A percentile compares a stretch with the other conserved stretches of the same genome.
phyloP scores from a whole-genome alignment of 2,797 vertebrate genomes.

The Pogoniulus pusillus region DNA sequence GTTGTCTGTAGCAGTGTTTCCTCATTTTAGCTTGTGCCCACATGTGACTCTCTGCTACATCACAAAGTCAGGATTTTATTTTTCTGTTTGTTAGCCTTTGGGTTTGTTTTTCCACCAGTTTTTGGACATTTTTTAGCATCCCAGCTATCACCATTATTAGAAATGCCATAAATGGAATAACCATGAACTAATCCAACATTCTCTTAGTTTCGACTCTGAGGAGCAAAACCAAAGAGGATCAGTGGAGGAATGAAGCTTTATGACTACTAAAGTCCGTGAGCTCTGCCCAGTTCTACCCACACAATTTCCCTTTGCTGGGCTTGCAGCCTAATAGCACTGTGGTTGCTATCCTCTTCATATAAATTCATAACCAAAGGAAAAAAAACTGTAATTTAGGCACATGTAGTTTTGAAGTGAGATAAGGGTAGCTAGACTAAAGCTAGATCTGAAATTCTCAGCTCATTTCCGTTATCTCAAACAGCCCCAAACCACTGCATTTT shows the following conservation, averaged over 20 bases:
- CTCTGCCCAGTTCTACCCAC: neutral
- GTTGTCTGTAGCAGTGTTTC: neutral
- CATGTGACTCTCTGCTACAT: neutral
- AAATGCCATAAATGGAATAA: rapidly evolving
- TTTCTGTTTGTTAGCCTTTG: too few relatives aligned
- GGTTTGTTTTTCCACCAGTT: neutral
- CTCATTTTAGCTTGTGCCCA: neutral
- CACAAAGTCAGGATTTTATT: neutral
- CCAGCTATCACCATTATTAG: neutral
- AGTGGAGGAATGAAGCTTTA: neutral
- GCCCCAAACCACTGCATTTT: neutral
- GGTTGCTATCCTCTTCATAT: neutral
- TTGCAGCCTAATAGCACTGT: neutral
- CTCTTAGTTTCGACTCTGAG: neutral
- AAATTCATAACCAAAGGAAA: neutral
- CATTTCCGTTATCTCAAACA: neutral
- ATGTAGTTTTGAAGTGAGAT: neutral
- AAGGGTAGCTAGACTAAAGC: neutral
- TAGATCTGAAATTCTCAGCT: neutral
- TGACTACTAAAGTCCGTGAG: neutral
- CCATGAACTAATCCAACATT: neutral
- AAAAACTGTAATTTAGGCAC: neutral
- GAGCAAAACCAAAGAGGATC: rapidly evolving
- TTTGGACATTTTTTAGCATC: neutral
- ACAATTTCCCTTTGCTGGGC: neutral